phyloP scores from a whole-genome alignment of 2,113 vertebrate species.

The Corythoichthys intestinalis region DNA sequence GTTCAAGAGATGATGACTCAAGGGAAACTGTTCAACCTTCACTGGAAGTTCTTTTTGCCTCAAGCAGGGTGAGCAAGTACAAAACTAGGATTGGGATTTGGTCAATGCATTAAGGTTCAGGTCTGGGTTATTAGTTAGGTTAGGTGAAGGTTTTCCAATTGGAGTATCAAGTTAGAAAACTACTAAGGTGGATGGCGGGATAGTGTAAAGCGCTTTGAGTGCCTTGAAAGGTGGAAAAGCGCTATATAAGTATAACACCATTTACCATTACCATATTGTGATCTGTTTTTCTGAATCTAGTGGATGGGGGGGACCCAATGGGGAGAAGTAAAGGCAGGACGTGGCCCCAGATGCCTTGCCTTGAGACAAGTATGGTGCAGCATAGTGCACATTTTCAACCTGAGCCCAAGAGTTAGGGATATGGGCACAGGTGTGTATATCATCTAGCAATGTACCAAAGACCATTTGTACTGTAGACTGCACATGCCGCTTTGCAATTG shows the following conservation, averaged over 20 bases:
- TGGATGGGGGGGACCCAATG: neutral
- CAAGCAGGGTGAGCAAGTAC: neutral
- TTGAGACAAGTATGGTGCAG: neutral
- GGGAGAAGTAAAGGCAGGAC: neutral
- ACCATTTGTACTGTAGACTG: neutral
- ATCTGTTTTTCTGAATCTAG: neutral
- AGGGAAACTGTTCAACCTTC: neutral
- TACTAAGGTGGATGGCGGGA: no score
- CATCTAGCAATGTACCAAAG: neutral
- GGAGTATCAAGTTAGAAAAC: neutral
- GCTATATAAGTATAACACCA: no score
- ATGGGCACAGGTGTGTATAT: neutral
- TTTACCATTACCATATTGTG: no score
- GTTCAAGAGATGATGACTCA: neutral
- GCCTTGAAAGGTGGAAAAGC: no score
- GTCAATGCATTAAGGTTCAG: no score
- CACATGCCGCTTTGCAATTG: neutral
- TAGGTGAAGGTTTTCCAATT: neutral
- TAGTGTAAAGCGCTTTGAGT: no score
- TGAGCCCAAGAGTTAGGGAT: neutral
- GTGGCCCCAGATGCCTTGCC: neutral
- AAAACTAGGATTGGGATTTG: neutral
- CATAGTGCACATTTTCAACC: neutral
- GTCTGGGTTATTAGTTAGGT: neutral
- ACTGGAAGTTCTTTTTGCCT: neutral